phyloP scores from a whole-genome alignment of 2,113 vertebrate genomes.

The Phalacrocorax carbo region DNA sequence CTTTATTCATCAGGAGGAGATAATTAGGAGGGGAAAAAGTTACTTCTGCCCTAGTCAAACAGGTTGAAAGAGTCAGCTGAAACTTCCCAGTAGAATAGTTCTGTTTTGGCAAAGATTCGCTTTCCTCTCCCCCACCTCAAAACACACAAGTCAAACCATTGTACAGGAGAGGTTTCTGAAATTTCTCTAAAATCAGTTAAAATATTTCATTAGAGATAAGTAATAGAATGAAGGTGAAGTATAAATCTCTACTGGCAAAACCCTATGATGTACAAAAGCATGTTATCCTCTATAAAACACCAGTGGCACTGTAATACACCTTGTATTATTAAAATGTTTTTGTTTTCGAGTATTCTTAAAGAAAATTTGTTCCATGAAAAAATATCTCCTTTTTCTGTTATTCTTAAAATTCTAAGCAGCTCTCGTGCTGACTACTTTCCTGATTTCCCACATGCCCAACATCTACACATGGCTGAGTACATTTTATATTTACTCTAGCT shows the following conservation, averaged over 20 bases:
- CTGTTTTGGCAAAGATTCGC: neutral
- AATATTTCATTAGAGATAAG: neutral
- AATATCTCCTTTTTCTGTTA: neutral
- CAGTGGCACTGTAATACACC: neutral
- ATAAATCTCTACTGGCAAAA: too few relatives aligned
- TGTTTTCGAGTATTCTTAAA: neutral
- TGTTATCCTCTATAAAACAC: neutral
- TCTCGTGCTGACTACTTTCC: neutral
- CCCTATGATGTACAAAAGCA: neutral
- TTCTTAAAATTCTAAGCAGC: neutral
- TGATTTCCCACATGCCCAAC: neutral
- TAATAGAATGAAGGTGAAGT: neutral
- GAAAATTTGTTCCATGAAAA: accelerated
- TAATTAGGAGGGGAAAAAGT: neutral
- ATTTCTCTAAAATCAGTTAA: neutral
- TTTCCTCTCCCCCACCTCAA: neutral
- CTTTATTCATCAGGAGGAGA: neutral
- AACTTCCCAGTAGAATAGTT: neutral
- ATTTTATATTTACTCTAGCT: neutral
- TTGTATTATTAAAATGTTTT: neutral
- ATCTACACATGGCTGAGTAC: neutral
- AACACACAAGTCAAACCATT: neutral
- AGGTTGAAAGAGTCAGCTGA: neutral
- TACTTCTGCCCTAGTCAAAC: neutral
- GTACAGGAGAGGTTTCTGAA: neutral